These are phyloP conservation scores for Balanococcus diminutus DNA, from an alignment of 2,888 invertebrate species.

Conservation along the genomic window DNA sequence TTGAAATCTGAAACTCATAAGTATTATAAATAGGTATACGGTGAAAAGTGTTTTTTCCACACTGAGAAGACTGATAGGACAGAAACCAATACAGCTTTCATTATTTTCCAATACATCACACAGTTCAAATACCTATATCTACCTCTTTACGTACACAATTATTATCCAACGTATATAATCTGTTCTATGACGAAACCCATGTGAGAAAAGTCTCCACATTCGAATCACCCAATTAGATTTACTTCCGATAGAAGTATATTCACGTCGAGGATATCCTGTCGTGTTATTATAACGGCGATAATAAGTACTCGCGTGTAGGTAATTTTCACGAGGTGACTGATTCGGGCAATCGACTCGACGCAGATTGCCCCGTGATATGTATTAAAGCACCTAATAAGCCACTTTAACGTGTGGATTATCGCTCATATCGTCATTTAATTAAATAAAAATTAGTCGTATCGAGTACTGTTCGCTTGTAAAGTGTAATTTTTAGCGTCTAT, in stretches of 20 bases:
- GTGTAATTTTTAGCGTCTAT: neutral
- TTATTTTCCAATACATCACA: no score
- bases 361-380: neutral
- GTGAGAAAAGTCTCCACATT: neutral
- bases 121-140: no score
- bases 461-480: neutral
- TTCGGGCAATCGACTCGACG: neutral
- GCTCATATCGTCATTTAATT: constrained; percentile 28
- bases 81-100: no score
- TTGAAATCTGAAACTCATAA: no score
- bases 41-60: no score
- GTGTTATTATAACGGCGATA: neutral
- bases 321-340: neutral
- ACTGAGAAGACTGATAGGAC: no score
- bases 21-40: no score
- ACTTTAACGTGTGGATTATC: neutral
- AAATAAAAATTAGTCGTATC: constrained; percentile 41
- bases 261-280: neutral
- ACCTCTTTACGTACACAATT: no score
- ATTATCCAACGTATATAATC: neutral
- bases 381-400: constrained; percentile 5
- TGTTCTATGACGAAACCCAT: neutral
- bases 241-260: neutral
- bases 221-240: neutral
- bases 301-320: no score